A percentile compares a stretch with the other conserved stretches of the same genome.
phyloP scores from a whole-genome alignment of 2,888 invertebrate species.

The Drosophila demipolita region DNA sequence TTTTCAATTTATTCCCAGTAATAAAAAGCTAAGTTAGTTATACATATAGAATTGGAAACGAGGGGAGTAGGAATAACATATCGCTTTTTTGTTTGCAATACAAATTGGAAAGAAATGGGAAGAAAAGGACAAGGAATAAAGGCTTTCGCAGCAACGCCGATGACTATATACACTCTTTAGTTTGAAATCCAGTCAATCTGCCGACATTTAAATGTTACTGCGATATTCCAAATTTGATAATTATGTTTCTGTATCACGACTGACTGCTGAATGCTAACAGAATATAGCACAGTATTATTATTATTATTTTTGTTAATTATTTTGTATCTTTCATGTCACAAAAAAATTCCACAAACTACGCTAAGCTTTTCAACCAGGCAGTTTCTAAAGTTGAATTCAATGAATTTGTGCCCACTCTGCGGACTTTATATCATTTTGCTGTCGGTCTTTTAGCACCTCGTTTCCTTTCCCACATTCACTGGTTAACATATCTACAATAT shows the following conservation, averaged over 20 bases:
- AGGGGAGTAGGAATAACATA: not conserved
- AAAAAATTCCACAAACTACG: not conserved
- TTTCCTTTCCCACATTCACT: not conserved
- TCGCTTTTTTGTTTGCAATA: constrained; percentile 16
- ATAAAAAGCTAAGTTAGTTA: not conserved
- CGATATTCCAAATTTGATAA: not conserved
- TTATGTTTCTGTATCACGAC: not conserved
- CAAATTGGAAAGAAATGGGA: constrained; percentile 22
- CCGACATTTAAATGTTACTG: not conserved
- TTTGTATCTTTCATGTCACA: not conserved
- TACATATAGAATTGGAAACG: not conserved
- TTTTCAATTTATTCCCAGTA: not conserved
- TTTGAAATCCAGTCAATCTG: no score
- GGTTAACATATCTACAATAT: not conserved
- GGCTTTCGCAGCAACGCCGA: not conserved
- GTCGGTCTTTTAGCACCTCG: not conserved
- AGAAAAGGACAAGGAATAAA: constrained; percentile 1
- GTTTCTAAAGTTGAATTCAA: not conserved
- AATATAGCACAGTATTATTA: not conserved
- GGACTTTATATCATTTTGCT: constrained; percentile 48
- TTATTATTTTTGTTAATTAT: not conserved
- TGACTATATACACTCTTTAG: not conserved
- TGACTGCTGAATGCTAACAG: not conserved
- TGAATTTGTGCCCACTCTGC: constrained; percentile 21
- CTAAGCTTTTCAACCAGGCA: not conserved